Base-by-base conservation (phyloP, 2,797 vertebrate genomes). In the Naso thynnoides region DNA sequence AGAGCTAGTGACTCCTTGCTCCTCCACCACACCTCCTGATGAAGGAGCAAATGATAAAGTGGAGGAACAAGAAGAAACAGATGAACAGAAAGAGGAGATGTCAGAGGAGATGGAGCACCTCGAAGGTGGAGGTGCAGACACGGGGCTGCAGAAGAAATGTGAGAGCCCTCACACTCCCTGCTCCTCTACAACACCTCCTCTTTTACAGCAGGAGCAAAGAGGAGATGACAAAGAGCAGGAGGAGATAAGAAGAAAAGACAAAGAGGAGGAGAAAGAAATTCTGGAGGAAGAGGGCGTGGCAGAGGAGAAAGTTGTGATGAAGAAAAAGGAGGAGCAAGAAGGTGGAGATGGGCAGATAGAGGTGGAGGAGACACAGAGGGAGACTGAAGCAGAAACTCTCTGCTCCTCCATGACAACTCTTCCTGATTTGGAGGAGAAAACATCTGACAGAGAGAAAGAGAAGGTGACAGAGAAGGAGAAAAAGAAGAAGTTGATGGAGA, bases 251-350 rank as follows among this genome's bases (percentile, higher is more conserved):
- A 53, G 27, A 53, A 10, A 8, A 6, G 50, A n/a, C n/a, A n/a
- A 31, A 54, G 18, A 54, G n/a, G 53, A 55, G 7, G 48, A 33
- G n/a, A 24, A 48, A 53, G 19, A 23, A 48, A 75, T 58, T 23
- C 24, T 26, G 1, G 13, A 21, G 47, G 9, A 26, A 72, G 42
- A 44, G 9, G 27, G 55, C 16, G 44, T 44, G 61, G 36, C 3
- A 4, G 47, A 61, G 8, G 38, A 21, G 27, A 33, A 29, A 65
- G 7, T 5, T 53, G 26, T 23, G 9, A 23, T 41, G 19, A 58
- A 36, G 2, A 39, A 45, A 49, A 33, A 56, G 10, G 49, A 71
- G 49, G 53, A 62, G 31, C 41, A 26, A 6, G 39, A 57, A 49
- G 26, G 13, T 48, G 31, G 23, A 31, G 36, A 18, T 24, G 21